Base-by-base conservation (phyloP, 1,140 invertebrate species). In the Elymnias hypermnestra region DNA sequence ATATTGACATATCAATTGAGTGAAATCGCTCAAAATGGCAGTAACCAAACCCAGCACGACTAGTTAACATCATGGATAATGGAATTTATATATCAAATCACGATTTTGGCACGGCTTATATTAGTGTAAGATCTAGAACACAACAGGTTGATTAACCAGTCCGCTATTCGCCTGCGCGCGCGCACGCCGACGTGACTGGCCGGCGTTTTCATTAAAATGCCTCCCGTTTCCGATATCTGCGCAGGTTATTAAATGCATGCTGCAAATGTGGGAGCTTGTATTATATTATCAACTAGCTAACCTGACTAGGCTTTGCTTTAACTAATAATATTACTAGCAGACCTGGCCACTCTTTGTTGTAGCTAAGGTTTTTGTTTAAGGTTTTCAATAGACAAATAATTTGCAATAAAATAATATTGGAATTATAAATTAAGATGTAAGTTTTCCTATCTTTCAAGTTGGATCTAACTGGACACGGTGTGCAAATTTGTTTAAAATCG, bases 131-230 rank as follows among this genome's bases (percentile, higher is more conserved):
- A 52, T 40, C 41, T 44, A 41, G 40, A 50, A 50, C n/a, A n/a
- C 40, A 54, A 35, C 53, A 55, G 53, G 54, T 57, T 48, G 54
- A 57, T 57, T 33, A 48, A 53, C 54, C 50, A 43, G 41, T 50
- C 29, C 13, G 45, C 13, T 39, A 35, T 38, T 31, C 23, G 41
- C 35, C 21, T 28, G 36, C 37, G 52, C 46, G 48, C 44, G 44
- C 51, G 42, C 43, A 40, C 28, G 39, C 49, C 45, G 48, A 70
- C 72, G 72, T 72, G 72, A 72, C 72, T 59, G 19, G 61, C 50
- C 55, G 45, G 40, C 45, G 63, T 63, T 73, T 69, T 70, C 67
- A 76, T 76, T 76, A 76, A 70, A 72, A 67, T 71, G 59, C 57
- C 67, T 73, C 60, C 63, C 52, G 57, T 58, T 47, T 57, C 53